Percentiles rank a stretch among this genome's conserved stretches.
Evolutionary conservation across 2,888 invertebrate species (phyloP).

Genomic region (Leptopilina drosophilae): DNA sequence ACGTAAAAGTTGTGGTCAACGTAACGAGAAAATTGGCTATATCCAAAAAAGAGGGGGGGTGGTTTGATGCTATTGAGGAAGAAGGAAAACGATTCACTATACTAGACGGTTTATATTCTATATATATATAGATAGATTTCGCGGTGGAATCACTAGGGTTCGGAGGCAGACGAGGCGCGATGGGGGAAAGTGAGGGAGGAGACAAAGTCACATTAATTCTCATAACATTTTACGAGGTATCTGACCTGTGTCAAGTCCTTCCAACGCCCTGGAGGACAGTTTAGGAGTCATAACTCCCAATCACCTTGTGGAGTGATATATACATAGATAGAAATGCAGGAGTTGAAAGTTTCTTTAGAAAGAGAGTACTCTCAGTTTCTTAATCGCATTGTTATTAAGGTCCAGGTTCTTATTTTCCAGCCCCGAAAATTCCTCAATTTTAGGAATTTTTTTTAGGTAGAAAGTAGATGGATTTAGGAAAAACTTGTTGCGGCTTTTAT

Average conservation of each 20-base stretch:
- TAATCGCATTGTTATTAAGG: background rate
- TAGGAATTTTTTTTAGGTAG: too few species aligned
- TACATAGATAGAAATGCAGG: slow-evolving; percentile 67
- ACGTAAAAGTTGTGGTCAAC: slow-evolving; percentile 72
- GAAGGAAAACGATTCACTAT: slow-evolving; percentile 45
- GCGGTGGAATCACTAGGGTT: slow-evolving; percentile 48
- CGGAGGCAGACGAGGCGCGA: background rate
- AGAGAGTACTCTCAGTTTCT: background rate
- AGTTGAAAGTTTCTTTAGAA: slow-evolving; percentile 64
- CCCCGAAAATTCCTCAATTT: too few species aligned
- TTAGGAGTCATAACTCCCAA: slow-evolving; percentile 76
- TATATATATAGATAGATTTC: slow-evolving; percentile 10
- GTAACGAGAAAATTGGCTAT: slow-evolving; percentile 73
- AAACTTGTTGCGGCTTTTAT: too few species aligned
- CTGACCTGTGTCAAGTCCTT: slow-evolving; percentile 76
- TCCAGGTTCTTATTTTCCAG: too few species aligned
- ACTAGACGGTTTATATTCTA: too few species aligned
- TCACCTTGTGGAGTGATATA: slow-evolving; percentile 65
- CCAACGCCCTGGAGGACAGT: slow-evolving; percentile 72
- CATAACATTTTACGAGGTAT: slow-evolving; percentile 77
- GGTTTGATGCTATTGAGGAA: slow-evolving; percentile 44
- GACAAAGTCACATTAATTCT: slow-evolving; percentile 73
- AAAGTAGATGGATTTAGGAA: too few species aligned
- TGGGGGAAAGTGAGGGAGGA: background rate
- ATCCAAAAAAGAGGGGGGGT: slow-evolving; percentile 55